Evolutionary conservation across 2,888 invertebrate genomes (phyloP).

Genomic region (Cosmia trapezina): DNA sequence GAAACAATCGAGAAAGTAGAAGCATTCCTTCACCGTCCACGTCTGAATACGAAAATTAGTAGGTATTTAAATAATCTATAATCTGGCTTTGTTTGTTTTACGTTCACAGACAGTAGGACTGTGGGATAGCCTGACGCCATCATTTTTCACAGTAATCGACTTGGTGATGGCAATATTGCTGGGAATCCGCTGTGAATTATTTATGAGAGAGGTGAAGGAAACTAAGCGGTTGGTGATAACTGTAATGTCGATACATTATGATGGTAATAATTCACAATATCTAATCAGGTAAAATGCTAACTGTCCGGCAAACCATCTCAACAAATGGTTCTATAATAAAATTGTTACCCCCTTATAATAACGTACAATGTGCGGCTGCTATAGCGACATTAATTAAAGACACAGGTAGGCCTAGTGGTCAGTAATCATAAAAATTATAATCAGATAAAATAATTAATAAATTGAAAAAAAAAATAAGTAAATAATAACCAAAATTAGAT

Average conservation of each 20-base stretch:
- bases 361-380: too few relatives aligned
- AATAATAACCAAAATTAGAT: too few relatives aligned
- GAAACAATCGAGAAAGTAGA: background rate
- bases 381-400: too few relatives aligned
- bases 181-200: constrained; percentile 72
- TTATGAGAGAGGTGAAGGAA: constrained; percentile 75
- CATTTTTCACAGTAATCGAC: constrained; percentile 64
- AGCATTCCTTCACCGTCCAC: background rate
- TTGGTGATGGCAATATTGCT: constrained; percentile 67
- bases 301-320: background rate
- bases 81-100: background rate
- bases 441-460: too few relatives aligned
- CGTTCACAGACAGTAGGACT: constrained; percentile 57
- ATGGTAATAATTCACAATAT: constrained; percentile 66
- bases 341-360: background rate
- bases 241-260: constrained; percentile 73
- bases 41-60: background rate
- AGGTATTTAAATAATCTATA: background rate
- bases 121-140: constrained; percentile 57
- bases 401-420: too few relatives aligned
- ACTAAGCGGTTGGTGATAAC: constrained; percentile 76
- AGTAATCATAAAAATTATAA: too few relatives aligned
- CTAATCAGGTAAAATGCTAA: background rate
- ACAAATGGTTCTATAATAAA: background rate
- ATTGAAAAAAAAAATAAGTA: too few relatives aligned